Evolutionary conservation across 2,113 vertebrate species (phyloP).

Genomic region (Myotis brandtii): DNA sequence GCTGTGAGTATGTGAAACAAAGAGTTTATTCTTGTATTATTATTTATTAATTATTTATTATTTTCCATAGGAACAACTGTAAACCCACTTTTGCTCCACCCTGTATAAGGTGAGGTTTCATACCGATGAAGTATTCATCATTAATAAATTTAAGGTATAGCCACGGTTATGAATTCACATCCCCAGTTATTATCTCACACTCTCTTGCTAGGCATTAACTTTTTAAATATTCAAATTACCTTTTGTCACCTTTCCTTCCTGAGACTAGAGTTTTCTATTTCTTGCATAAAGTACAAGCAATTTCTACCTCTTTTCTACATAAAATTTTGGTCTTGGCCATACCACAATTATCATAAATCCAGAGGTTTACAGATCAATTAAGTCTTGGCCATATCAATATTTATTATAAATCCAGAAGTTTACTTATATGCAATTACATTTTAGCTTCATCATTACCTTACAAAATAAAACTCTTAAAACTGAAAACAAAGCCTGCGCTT

Average conservation of each 20-base stretch:
- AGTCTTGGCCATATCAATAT: neutral
- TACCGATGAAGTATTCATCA: neutral
- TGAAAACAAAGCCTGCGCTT: neutral
- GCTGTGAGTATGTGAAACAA: neutral
- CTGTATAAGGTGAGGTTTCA: neutral
- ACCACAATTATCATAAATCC: neutral
- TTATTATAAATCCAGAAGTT: neutral
- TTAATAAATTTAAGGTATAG: neutral
- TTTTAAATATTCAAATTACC: slow-evolving; percentile 37
- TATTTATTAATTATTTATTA: neutral
- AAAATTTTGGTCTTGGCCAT: neutral
- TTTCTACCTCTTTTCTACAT: neutral
- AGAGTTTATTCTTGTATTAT: neutral
- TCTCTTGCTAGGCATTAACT: neutral
- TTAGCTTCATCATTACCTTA: slow-evolving; percentile 35
- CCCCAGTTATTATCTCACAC: neutral
- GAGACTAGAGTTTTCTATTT: slow-evolving; percentile 3
- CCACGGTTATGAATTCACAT: neutral
- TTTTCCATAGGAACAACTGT: neutral
- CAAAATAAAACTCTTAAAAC: slow-evolving; percentile 39
- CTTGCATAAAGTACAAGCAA: neutral
- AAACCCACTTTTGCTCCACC: neutral
- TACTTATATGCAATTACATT: slow-evolving; percentile 19
- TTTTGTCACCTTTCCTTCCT: slow-evolving; percentile 12
- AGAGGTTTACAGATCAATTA: slow-evolving; percentile 24